Conservation (phyloP, 2,888 invertebrate genomes). For the Amitus sp. region DNA sequence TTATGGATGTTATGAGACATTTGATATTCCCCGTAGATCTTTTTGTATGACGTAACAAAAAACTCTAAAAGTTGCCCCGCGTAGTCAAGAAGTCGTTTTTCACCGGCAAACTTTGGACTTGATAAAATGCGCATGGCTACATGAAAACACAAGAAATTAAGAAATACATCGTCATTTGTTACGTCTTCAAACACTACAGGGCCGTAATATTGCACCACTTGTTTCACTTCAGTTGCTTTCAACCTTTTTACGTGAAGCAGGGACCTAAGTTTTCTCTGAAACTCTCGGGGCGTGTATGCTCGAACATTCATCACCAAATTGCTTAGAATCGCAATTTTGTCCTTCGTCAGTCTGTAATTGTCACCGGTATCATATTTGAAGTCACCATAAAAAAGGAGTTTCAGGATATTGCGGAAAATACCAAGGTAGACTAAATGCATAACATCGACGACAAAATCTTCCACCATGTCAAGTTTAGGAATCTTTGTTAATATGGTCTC, state of each 20-base stretch:
- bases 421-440: neutral
- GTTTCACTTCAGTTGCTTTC: slow-evolving; percentile 7
- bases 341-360: neutral
- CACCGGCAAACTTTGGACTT: no score
- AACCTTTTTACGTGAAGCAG: neutral
- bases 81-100: no score
- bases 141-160: neutral
- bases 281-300: slow-evolving; percentile 5
- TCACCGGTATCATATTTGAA: no score
- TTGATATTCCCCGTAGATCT: neutral
- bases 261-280: neutral
- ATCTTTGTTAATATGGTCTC: neutral
- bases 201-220: slow-evolving; percentile 10
- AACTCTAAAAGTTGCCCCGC: neutral
- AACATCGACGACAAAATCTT: neutral
- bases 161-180: neutral
- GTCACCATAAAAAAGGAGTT: no score
- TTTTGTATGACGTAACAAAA: neutral
- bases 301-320: no score
- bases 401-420: slow-evolving; percentile 13
- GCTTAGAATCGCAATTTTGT: no score
- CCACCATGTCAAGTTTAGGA: neutral
- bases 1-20: neutral
- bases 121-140: neutral
- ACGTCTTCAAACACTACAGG: neutral